Conservation (phyloP, 2,797 vertebrate genomes). For the Esox masquinongy region DNA sequence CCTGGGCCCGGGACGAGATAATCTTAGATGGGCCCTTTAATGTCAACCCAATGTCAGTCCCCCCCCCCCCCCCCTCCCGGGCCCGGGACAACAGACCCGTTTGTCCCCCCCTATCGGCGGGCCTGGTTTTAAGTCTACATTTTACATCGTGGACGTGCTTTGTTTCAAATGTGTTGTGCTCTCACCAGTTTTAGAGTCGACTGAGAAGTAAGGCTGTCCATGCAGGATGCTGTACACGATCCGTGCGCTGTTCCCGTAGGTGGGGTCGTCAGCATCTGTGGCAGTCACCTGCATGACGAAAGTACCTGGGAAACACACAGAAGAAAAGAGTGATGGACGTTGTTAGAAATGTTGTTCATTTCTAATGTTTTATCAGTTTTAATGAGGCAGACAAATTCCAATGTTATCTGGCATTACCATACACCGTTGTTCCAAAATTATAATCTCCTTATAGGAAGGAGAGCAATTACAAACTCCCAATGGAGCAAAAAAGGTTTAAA, state of each 20-base stretch:
- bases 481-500: not conserved
- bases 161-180: not conserved
- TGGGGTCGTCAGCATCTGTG: constrained; percentile 90
- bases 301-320: constrained; percentile 74
- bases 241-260: constrained; percentile 91
- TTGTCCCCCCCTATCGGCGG: too few relatives aligned
- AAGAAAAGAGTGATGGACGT: not conserved
- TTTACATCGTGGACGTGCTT: not conserved
- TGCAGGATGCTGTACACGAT: constrained; percentile 94
- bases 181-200: constrained; percentile 93
- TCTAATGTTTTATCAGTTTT: too few relatives aligned
- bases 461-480: not conserved
- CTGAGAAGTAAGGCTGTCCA: constrained; percentile 94
- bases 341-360: not conserved
- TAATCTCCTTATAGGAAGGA: too few relatives aligned
- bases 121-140: not conserved
- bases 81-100: too few relatives aligned
- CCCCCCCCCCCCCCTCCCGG: too few relatives aligned
- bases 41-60: too few relatives aligned
- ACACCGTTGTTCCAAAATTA: too few relatives aligned
- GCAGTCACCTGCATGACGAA: constrained; percentile 92
- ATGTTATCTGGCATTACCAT: not conserved
- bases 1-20: too few relatives aligned
- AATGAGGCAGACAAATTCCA: not conserved
- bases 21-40: too few relatives aligned